Percentiles rank a stretch among this genome's conserved stretches.
Evolutionary conservation across 1,140 invertebrate species (phyloP).

Genomic region (Drosophila lini): DNA sequence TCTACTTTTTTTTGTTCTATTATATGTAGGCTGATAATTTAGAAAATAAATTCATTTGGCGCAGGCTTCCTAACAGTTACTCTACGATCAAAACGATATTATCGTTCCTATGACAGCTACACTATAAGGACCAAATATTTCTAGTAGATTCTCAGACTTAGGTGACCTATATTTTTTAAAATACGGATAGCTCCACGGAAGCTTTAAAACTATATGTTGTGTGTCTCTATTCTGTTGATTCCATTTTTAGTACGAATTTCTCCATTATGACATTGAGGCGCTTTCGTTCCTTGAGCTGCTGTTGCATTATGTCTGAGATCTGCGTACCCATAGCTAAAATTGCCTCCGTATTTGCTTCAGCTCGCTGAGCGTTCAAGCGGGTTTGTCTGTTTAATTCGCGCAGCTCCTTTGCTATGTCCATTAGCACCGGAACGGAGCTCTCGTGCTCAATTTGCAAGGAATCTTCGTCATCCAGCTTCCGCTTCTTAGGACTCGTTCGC

Average conservation of each 20-base stretch:
- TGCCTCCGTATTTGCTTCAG: constrained; percentile 62
- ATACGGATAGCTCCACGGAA: neutral
- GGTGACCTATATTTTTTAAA: neutral
- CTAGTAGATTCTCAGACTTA: neutral
- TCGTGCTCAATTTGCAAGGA: constrained; percentile 4
- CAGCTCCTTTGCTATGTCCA: constrained; percentile 66
- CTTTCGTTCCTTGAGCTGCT: constrained; percentile 65
- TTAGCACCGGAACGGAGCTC: constrained; percentile 33
- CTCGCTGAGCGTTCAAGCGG: constrained; percentile 62
- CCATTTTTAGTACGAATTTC: constrained; percentile 73
- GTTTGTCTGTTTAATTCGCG: constrained; percentile 62
- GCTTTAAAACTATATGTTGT: neutral
- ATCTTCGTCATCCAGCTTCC: constrained; percentile 32
- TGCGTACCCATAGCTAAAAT: constrained; percentile 58
- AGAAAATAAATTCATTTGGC: neutral
- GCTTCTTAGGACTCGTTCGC: constrained; percentile 33
- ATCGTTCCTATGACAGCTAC: neutral
- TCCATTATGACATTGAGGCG: constrained; percentile 67
- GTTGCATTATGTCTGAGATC: constrained; percentile 67
- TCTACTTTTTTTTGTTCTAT: neutral
- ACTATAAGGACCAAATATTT: neutral
- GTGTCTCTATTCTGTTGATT: constrained; percentile 47
- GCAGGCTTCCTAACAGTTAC: neutral
- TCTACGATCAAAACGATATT: neutral
- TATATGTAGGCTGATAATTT: too few relatives aligned